These are phyloP conservation scores for Odontophorus gujanensis DNA, from an alignment of 2,113 vertebrate species.

Conservation along the genomic window DNA sequence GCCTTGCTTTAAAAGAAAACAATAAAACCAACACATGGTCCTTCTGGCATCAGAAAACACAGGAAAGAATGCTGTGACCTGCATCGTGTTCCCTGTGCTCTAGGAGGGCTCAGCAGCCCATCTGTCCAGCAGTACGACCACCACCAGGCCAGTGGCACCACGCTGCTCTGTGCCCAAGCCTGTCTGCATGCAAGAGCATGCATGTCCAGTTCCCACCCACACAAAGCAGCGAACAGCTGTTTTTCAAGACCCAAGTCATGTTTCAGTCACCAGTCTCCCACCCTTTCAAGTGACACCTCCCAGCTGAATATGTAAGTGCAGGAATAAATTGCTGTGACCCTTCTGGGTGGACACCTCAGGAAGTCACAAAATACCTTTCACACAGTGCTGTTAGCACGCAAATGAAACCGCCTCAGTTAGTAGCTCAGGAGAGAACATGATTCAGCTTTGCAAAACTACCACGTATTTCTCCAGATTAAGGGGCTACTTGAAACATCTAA, in stretches of 20 bases:
- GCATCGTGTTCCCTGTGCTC: not conserved
- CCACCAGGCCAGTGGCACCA: rapidly evolving
- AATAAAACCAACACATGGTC: not conserved
- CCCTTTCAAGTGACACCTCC: not conserved
- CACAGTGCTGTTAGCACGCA: not conserved
- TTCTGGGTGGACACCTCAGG: not conserved
- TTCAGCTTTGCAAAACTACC: not conserved
- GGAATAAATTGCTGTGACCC: not conserved
- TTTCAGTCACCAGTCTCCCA: not conserved
- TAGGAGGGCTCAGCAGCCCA: not conserved
- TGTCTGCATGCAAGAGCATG: not conserved
- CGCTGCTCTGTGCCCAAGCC: not conserved
- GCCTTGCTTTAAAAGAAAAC: not conserved
- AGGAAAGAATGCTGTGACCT: not conserved
- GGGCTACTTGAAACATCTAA: rapidly evolving
- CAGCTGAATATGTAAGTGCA: constrained; percentile 6
- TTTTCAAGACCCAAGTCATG: not conserved
- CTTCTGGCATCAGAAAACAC: not conserved
- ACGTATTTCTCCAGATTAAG: not conserved
- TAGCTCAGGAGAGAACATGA: not conserved
- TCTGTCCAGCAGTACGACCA: not conserved
- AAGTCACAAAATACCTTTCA: not conserved
- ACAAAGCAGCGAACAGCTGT: rapidly evolving
- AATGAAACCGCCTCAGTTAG: not conserved
- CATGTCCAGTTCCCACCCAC: not conserved